Evolutionary conservation across 2,797 vertebrate species (phyloP), one percentile per base, ranked within the genome.

Genomic region (Apodemus agrarius): DNA sequence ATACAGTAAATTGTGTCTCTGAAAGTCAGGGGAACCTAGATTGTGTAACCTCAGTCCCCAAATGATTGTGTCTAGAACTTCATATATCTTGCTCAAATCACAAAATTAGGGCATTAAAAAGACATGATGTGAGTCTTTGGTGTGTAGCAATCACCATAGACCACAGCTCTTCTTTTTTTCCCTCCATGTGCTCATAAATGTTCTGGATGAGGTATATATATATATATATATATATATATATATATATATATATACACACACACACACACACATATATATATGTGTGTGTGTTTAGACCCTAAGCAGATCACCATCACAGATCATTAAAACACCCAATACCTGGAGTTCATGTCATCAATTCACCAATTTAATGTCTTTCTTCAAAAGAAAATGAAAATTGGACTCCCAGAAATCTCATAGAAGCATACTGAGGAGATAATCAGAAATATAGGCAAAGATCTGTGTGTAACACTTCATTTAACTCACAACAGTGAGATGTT

Each of bases 401-500:
- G 34, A 67, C 49, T 91, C 49, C 40, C 89, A 85, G 74, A 79
- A 34, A 54, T 91, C 26, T 93, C 31, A 34, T 37, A 75, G 26
- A 91, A 13, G 49, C 72, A 34, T 49, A 65, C 82, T 84, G 91
- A 72, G 69, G 34, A 85, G 86, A 85, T 95, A 22, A 89, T 80
- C 82, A 76, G 54, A 91, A 76, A 59, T 54, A 24, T 4, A 61
- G 34, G 14, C 78, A 87, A 86, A 91, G 6, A 87, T 86, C 4
- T 5, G 37, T 65, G 16, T 78, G 40, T 34, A 76, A 11, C 59
- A 14, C 59, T 76, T 94, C 65, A 81, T 83, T 82, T 90, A 90
- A 59, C 85, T 95, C 90, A 82, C 65, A 89, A 49, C 4, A 57
- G 57, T 72, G 14, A 94, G 92, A 86, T 82, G 63, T 82, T 75